Evolutionary conservation across 2,888 invertebrate species (phyloP).

Genomic region (Dicyrtomina minuta): DNA sequence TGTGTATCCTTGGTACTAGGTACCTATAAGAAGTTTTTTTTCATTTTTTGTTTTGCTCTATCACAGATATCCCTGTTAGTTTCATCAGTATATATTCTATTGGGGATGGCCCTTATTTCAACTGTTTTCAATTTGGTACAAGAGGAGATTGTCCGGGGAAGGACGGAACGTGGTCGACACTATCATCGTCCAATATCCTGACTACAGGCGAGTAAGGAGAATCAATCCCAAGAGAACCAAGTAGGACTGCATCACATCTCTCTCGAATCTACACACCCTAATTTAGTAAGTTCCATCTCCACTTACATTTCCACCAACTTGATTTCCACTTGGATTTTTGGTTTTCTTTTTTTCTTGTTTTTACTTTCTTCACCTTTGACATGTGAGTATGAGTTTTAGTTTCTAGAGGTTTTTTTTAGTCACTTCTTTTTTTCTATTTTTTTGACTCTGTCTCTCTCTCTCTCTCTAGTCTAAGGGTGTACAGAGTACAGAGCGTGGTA

Average conservation of each 20-base stretch:
- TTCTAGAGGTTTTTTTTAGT: too few relatives aligned
- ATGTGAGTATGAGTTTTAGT: background rate
- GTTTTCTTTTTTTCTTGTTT: background rate
- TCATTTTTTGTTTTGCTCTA: background rate
- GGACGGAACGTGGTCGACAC: constrained; percentile 50
- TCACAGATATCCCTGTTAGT: constrained; percentile 67
- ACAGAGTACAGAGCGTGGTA: too few relatives aligned
- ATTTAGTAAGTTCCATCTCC: constrained; percentile 41
- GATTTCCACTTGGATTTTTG: background rate
- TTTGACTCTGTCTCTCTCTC: too few relatives aligned
- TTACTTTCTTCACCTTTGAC: background rate
- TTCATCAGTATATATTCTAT: constrained; percentile 77
- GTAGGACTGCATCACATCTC: constrained; percentile 52
- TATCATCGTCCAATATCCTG: constrained; percentile 53
- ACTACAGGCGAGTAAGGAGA: constrained; percentile 48
- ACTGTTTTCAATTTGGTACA: constrained; percentile 85
- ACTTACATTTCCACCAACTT: background rate
- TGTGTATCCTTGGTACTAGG: background rate
- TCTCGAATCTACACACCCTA: constrained; percentile 51
- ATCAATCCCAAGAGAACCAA: constrained; percentile 47
- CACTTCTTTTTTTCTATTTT: too few relatives aligned
- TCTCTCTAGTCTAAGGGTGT: too few relatives aligned
- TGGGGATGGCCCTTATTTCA: constrained; percentile 81
- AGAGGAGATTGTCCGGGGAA: constrained; percentile 66
- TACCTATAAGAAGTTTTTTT: background rate